Conservation (phyloP, 2,113 vertebrate genomes). For the Sebastes schlegelii region DNA sequence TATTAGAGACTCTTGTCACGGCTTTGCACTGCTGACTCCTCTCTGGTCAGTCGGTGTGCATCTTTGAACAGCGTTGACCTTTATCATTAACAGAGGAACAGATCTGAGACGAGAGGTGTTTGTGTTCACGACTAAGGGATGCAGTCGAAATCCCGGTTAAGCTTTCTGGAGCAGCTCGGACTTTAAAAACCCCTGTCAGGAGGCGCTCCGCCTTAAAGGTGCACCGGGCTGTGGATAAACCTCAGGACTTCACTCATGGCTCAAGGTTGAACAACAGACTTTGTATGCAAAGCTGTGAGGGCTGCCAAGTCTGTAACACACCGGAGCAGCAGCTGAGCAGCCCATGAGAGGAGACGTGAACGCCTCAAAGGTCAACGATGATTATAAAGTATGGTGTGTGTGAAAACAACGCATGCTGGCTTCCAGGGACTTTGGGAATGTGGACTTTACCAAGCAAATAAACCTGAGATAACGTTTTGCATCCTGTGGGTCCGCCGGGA, state of each 20-base stretch:
- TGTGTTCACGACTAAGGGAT: slow-evolving; percentile 8
- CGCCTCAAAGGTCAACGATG: slow-evolving; percentile 33
- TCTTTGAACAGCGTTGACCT: not conserved
- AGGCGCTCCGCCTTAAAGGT: not conserved
- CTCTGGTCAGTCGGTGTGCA: not conserved
- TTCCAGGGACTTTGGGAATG: not conserved
- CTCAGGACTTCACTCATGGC: slow-evolving; percentile 8
- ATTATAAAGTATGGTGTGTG: slow-evolving; percentile 9
- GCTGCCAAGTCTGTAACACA: slow-evolving; percentile 4
- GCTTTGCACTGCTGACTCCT: not conserved
- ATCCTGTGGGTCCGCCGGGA: not conserved
- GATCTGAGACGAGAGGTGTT: not conserved
- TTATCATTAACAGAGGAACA: slow-evolving; percentile 2
- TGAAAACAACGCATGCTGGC: not conserved
- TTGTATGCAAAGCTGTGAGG: slow-evolving; percentile 30
- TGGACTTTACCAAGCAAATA: slow-evolving; percentile 35
- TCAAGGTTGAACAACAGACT: slow-evolving; percentile 25
- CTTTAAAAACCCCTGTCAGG: slow-evolving; percentile 14
- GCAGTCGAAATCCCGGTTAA: slow-evolving; percentile 30
- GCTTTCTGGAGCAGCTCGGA: slow-evolving; percentile 2
- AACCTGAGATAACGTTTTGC: slow-evolving; percentile 14
- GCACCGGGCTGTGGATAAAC: slow-evolving; percentile 14
- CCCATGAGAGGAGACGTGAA: not conserved
- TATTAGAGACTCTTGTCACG: not conserved
- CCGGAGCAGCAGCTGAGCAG: not conserved